phyloP scores from a whole-genome alignment of 2,888 invertebrate species.

The Phytoseiulus persimilis region DNA sequence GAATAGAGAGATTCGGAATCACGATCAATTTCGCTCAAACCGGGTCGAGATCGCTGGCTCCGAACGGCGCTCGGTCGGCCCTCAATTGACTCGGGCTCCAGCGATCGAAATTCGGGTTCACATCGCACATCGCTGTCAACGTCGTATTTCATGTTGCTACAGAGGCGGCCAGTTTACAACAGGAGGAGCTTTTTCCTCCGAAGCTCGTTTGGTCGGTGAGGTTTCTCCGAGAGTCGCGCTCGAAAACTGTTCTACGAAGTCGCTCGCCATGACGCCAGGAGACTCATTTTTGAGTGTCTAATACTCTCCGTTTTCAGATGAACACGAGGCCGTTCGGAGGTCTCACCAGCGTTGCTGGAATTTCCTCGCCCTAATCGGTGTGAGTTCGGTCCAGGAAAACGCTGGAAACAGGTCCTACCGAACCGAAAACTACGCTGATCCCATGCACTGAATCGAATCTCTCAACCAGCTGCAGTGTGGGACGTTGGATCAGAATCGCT shows the following conservation, averaged over 20 bases:
- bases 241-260: background rate
- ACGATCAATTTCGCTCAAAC: too few species aligned
- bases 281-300: background rate
- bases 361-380: background rate
- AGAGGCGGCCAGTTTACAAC: background rate
- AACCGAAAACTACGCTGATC: too few species aligned
- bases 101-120: background rate
- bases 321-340: background rate
- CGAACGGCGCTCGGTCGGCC: background rate
- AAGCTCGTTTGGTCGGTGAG: background rate
- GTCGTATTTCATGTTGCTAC: background rate
- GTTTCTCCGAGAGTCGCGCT: background rate
- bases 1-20: too few species aligned
- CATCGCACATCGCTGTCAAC: background rate
- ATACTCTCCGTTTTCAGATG: background rate
- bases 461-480: too few species aligned
- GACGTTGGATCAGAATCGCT: too few species aligned
- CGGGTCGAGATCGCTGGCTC: too few species aligned
- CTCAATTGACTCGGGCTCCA: background rate
- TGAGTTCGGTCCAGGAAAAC: background rate
- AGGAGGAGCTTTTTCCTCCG: background rate
- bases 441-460: too few species aligned
- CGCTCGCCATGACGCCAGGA: background rate
- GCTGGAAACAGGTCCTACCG: too few species aligned
- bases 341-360: too few species aligned